Conservation (phyloP, 2,888 invertebrate genomes). For the Synanthedon myopaeformis region DNA sequence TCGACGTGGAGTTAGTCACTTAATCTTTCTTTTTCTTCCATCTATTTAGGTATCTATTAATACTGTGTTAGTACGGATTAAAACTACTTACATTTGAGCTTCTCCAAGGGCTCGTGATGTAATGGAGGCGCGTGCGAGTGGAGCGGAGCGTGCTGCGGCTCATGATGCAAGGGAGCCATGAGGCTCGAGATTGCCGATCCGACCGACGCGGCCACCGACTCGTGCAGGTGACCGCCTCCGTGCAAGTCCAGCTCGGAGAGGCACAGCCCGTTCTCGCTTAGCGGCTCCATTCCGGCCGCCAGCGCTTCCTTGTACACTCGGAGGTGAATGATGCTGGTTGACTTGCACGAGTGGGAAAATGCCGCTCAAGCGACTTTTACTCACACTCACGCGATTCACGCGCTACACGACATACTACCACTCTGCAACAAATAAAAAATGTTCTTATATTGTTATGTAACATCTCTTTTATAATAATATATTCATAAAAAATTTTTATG, state of each 20-base stretch:
- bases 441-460: background rate
- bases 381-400: background rate
- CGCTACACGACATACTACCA: background rate
- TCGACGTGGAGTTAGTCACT: too few relatives aligned
- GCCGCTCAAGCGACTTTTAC: background rate
- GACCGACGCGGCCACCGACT: constrained; percentile 64
- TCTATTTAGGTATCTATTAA: too few relatives aligned
- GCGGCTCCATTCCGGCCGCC: constrained; percentile 77
- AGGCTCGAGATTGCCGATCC: constrained; percentile 68
- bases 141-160: constrained; percentile 70
- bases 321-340: constrained; percentile 65
- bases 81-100: constrained; percentile 78
- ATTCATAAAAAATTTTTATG: too few relatives aligned
- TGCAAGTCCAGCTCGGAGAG: constrained; percentile 77
- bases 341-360: constrained; percentile 4
- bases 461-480: too few relatives aligned
- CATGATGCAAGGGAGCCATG: constrained; percentile 68
- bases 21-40: too few relatives aligned
- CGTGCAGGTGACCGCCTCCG: constrained; percentile 61
- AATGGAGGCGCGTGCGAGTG: constrained; percentile 71
- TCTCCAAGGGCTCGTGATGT: constrained; percentile 81
- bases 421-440: background rate
- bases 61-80: background rate
- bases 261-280: constrained; percentile 78
- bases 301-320: constrained; percentile 70